Base-by-base conservation (phyloP, 2,797 vertebrate genomes). In the Eospalax fontanierii region DNA sequence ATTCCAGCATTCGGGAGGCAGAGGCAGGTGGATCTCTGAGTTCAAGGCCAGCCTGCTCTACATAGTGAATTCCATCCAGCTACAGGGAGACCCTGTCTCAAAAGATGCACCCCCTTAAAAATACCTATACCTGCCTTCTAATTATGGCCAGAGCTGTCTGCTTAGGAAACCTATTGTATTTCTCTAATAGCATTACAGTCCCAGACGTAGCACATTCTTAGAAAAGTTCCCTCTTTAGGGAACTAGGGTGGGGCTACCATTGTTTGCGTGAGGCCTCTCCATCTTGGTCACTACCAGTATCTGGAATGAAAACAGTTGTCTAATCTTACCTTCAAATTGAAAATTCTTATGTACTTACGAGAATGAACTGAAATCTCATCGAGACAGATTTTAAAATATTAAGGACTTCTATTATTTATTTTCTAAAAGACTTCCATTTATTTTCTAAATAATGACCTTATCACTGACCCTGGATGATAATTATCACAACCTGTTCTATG, bases 111-210 rank as follows among this genome's bases (percentile, higher is more conserved):
- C n/a, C n/a, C n/a, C n/a, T n/a, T n/a, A n/a, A n/a, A n/a, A n/a
- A n/a, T 86, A 91, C 54, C 73, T 93, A 38, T 73, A 28, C 19
- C 95, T 89, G 43, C 40, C 71, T 96, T 89, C 83, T 91, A 76
- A 68, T 92, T 81, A 82, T 50, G 61, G 68, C 94, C 92, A 74
- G 35, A 83, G 70, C 54, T 74, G 2, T 73, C 71, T 89, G 92
- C 66, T 24, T 38, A 40, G 90, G 74, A 93, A 95, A 61, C 73
- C 84, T 50, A 66, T 92, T 82, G 43, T 30, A 80, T 92, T 33
- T 4, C 24, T 63, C 66, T 73, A 76, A 78, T 9, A 78, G 35
- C 0, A 38, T 89, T 75, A 46, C 10, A 80, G 33, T 15, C n/a
- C 30, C 54, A 33, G 68, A 57, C 75, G 28, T 6, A 6, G 68